phyloP scores from a whole-genome alignment of 2,888 invertebrate species.

The Apamea epomidion region DNA sequence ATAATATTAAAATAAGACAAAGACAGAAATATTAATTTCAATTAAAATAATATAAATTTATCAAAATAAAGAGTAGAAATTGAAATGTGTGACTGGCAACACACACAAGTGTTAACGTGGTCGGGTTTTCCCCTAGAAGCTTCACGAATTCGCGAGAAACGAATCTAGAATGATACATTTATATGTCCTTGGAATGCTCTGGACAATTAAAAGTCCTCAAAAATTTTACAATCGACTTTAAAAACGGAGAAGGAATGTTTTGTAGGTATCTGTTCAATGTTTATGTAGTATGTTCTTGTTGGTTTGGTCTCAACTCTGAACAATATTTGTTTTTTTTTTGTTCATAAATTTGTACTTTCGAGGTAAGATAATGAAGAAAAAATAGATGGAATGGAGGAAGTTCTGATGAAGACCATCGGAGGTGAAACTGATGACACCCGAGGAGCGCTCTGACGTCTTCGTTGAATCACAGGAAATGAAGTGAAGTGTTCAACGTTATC shows the following conservation, averaged over 20 bases:
- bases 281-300: not conserved
- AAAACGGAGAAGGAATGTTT: not conserved
- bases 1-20: not conserved
- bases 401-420: not conserved
- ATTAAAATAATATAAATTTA: not conserved
- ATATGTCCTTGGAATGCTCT: not conserved
- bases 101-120: not conserved
- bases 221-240: not conserved
- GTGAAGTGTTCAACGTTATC: not conserved
- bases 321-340: not conserved
- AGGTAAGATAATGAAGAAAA: not conserved
- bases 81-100: conserved; percentile 25
- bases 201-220: not conserved
- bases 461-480: not conserved
- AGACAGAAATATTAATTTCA: not conserved
- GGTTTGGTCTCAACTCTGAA: not conserved
- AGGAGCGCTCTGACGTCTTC: not conserved
- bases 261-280: too few relatives aligned
- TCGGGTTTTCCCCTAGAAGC: not conserved
- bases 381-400: not conserved
- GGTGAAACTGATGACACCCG: not conserved
- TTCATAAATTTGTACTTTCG: not conserved
- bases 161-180: not conserved
- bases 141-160: not conserved
- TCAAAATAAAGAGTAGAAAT: conserved; percentile 22